Conservation (phyloP, 2,888 invertebrate genomes). For the Periphyllus acericola region DNA sequence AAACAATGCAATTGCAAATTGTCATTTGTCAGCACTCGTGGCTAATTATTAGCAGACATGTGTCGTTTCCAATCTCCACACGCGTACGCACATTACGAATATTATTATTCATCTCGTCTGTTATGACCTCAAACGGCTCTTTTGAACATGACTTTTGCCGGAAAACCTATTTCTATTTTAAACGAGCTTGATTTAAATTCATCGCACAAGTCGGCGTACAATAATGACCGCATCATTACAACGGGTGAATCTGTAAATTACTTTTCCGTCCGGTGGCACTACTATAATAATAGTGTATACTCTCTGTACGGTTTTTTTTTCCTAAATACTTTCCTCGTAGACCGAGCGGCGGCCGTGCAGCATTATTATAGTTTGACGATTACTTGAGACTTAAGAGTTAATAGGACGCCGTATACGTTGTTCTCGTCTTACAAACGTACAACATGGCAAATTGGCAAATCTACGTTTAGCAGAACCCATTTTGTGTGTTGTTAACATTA, state of each 20-base stretch:
- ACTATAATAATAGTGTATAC: background rate
- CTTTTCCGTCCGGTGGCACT: conserved; percentile 11
- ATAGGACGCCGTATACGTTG: too few relatives aligned
- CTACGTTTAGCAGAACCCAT: too few relatives aligned
- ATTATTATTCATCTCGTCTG: conserved; percentile 48
- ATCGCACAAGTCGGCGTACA: conserved; percentile 4
- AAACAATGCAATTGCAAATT: conserved; percentile 37
- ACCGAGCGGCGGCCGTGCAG: background rate
- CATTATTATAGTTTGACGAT: background rate
- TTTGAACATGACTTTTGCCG: conserved; percentile 39
- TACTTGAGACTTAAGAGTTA: too few relatives aligned
- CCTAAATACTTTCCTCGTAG: background rate
- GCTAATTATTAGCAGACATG: conserved; percentile 47
- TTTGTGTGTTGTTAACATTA: too few relatives aligned
- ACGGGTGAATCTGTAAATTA: conserved; percentile 42
- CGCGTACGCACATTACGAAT: background rate
- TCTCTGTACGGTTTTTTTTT: background rate
- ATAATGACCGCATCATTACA: conserved; percentile 36
- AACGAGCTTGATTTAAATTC: conserved; percentile 51
- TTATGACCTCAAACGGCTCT: conserved; percentile 41
- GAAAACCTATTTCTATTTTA: conserved; percentile 44
- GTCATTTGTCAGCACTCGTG: conserved; percentile 13
- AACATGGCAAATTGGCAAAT: too few relatives aligned
- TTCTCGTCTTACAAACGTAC: too few relatives aligned
- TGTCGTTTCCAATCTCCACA: conserved; percentile 33